Base-by-base conservation (phyloP, 2,888 invertebrate genomes). In the Yponomeuta cagnagella region DNA sequence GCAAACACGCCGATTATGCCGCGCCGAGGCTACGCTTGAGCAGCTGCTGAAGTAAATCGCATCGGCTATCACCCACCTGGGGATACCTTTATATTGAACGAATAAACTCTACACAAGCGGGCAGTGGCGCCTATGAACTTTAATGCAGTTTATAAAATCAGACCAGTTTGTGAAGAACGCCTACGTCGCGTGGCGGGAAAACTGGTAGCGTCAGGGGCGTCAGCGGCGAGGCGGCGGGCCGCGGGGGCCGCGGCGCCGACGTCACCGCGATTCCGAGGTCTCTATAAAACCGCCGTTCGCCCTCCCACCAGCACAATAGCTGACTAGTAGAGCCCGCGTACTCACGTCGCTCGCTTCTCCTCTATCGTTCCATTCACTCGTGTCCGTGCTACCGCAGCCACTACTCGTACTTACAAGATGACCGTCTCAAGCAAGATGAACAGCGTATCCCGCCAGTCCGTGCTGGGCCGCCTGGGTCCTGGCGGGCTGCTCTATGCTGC, bases 401-500 rank as follows among this genome's bases (percentile, higher is more conserved):
- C 73, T 81, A 81, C 84, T 83, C 85, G 84, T 15, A n/a, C 23
- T 23, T 81, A 77, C 83, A 77, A 75, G 76, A 93, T 93, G 93
- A 93, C 93, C 72, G 92, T 93, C 78, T 84, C 89, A 79, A 92
- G 92, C 85, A 92, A 92, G 82, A 90, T 93, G 90, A 93, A 92
- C 82, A 91, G 90, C 82, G 91, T 93, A 74, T 90, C 92, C 81
- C 90, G 92, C 82, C 91, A 88, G 78, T 89, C 91, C 74, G 80
- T 89, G 80, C 83, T 91, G 78, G 86, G 87, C 77, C 92, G 91
- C 72, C 83, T 92, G 78, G 91, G 92, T 77, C 92, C 92, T 71
- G 92, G 92, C 72, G 91, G 91, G 68, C 84, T 92, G 43, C 86
- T 90, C 73, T 92, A 92, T 79, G 89, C 91, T 79, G 90, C 91